Base-by-base conservation (phyloP, 2,888 invertebrate genomes). In the Cheilosia scutellata region DNA sequence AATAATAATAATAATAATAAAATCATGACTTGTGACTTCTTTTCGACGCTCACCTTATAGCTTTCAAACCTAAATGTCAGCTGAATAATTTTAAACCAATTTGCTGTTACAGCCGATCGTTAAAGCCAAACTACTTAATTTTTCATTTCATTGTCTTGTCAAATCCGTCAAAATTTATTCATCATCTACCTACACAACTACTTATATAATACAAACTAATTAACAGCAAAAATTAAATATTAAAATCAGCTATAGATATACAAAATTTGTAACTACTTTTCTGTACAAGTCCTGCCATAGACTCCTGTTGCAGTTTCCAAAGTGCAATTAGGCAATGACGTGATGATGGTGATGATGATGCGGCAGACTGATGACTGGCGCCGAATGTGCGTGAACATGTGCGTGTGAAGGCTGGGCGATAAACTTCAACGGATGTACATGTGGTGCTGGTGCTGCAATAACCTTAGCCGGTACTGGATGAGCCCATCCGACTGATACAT, bases 401-500 rank as follows among this genome's bases (percentile, higher is more conserved):
- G 68, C 68, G 58, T 87, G 86, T 2, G 77, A 51, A 20, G 76
- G 86, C 13, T 88, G 88, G 0, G 78, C 87, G 55, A 91, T 88
- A 16, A 91, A 13, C 1, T 91, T 90, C 37, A 90, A 88, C 7
- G 90, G 88, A 44, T 89, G 90, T 13, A 90, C 80, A 72, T 91
- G 91, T 68, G 88, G 86, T 4, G 88, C 87, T 60, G 90, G 88
- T n/a, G 89, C 88, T 25, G 90, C 71, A 49, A 87, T 47, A 25
- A 88, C 27, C 51, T 88, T 88, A 9, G 88, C 87, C 4, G 82
- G 82, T 51, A 89, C 89, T 16, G 91, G 91, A 51, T 91, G 90
- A 0, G 90, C 90, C 72, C 90, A 91, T 13, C 92, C 91, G 1
- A 91, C 71, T 40, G 92, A 90, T 0, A 91, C 88, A 1, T 90